phyloP scores from a whole-genome alignment of 2,888 invertebrate species.

The Heliconius erato region DNA sequence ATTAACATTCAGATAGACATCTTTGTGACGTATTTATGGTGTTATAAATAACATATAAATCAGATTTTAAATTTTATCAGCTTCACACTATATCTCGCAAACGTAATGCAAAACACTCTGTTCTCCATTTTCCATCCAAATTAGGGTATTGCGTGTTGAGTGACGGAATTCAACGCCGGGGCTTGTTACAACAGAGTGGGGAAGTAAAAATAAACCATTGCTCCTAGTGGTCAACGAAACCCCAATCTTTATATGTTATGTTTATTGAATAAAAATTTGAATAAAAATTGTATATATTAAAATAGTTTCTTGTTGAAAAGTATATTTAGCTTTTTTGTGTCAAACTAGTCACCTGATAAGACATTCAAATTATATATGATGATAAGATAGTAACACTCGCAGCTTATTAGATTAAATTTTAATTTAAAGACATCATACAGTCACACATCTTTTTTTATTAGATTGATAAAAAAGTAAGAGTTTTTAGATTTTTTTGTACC shows the following conservation, averaged over 20 bases:
- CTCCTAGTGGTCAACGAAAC: neutral
- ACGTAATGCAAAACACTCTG: too few species aligned
- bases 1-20: neutral
- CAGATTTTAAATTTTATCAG: neutral
- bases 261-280: too few species aligned
- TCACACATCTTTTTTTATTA: neutral
- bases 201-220: neutral
- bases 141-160: neutral
- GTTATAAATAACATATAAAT: neutral
- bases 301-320: neutral
- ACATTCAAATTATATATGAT: neutral
- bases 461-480: too few species aligned
- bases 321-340: neutral
- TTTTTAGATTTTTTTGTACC: too few species aligned
- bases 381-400: neutral
- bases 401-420: neutral
- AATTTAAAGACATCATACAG: too few species aligned
- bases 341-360: neutral
- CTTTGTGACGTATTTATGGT: slow-evolving; percentile 1
- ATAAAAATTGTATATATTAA: neutral
- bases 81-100: neutral
- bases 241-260: neutral
- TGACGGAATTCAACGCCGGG: neutral
- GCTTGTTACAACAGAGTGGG: neutral
- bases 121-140: too few species aligned